phyloP scores from a whole-genome alignment of 2,113 vertebrate species.

The Empidonax alnorum region DNA sequence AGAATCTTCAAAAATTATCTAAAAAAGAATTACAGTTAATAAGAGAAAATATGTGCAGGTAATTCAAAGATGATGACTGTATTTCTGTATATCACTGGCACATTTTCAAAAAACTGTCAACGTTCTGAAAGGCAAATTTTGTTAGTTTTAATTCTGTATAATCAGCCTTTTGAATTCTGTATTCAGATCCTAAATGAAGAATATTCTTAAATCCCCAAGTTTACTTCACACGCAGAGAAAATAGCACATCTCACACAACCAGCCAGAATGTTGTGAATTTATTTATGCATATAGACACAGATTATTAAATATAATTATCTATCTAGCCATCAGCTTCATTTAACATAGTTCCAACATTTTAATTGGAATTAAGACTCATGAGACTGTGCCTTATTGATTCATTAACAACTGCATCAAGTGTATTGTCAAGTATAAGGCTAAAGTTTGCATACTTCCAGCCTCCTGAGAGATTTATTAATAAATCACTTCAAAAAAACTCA shows the following conservation, averaged over 20 bases:
- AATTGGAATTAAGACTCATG: conserved; percentile 58
- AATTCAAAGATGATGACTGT: neutral
- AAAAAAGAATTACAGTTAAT: neutral
- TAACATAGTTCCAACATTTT: conserved; percentile 52
- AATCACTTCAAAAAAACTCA: conserved; percentile 38
- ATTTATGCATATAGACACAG: neutral
- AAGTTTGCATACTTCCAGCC: conserved; percentile 41
- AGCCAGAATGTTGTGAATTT: neutral
- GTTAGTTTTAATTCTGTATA: neutral
- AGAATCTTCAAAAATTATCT: neutral
- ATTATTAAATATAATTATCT: neutral
- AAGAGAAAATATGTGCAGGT: neutral
- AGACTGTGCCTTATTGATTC: conserved; percentile 48
- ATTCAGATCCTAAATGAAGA: neutral
- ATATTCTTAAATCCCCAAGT: neutral
- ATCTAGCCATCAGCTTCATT: neutral
- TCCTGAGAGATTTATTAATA: conserved; percentile 50
- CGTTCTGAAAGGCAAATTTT: neutral
- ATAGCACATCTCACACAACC: neutral
- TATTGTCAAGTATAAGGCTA: conserved; percentile 43
- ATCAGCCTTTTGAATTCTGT: neutral
- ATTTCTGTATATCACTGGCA: neutral
- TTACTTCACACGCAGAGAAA: neutral
- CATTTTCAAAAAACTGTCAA: neutral
- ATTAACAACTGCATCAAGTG: conserved; percentile 49